Conservation (phyloP, 2,888 invertebrate species). For the Ennomos fuscantarius region DNA sequence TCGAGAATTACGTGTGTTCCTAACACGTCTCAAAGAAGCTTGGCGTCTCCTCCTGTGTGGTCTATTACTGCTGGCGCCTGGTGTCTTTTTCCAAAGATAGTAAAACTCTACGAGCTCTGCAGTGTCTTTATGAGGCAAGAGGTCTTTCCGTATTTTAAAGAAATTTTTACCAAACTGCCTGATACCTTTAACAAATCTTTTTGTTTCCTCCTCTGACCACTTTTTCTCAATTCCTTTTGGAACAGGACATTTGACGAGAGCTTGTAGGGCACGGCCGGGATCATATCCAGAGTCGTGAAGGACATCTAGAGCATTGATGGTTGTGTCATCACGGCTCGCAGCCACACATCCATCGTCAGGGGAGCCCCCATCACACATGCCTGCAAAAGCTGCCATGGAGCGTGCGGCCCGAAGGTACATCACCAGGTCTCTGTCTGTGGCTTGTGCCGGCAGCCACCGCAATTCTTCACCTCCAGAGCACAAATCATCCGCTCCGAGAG, state of each 20-base stretch:
- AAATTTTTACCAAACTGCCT: slow-evolving; percentile 99
- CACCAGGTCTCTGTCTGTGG: slow-evolving; percentile 96
- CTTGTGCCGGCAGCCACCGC: slow-evolving; percentile 97
- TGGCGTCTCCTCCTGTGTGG: slow-evolving; percentile 96
- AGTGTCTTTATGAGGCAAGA: slow-evolving; percentile 98
- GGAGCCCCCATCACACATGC: slow-evolving; percentile 99
- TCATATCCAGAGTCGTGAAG: slow-evolving; percentile 98
- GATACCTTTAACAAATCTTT: slow-evolving; percentile 99
- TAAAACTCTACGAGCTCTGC: slow-evolving; percentile 99
- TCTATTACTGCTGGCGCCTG: slow-evolving; percentile 98
- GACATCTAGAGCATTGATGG: slow-evolving; percentile 98
- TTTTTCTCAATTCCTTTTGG: slow-evolving; percentile 99
- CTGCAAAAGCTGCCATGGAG: slow-evolving; percentile 99
- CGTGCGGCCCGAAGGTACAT: slow-evolving; percentile 99
- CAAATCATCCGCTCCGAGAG: slow-evolving; percentile 77
- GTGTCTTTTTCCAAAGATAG: slow-evolving; percentile 99
- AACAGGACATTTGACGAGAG: slow-evolving; percentile 98
- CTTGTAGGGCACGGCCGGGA: slow-evolving; percentile 97
- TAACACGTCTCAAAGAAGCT: slow-evolving; percentile 93
- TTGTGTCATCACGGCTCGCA: slow-evolving; percentile 98
- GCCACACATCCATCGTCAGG: slow-evolving; percentile 99
- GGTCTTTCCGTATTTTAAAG: slow-evolving; percentile 98
- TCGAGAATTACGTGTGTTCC: slow-evolving; percentile 94
- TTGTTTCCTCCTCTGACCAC: slow-evolving; percentile 99
- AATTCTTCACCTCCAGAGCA: slow-evolving; percentile 91